A percentile compares a stretch with the other conserved stretches of the same genome.
phyloP scores from a whole-genome alignment of 1,140 invertebrate species.

The Druon quercuslanigerum region DNA sequence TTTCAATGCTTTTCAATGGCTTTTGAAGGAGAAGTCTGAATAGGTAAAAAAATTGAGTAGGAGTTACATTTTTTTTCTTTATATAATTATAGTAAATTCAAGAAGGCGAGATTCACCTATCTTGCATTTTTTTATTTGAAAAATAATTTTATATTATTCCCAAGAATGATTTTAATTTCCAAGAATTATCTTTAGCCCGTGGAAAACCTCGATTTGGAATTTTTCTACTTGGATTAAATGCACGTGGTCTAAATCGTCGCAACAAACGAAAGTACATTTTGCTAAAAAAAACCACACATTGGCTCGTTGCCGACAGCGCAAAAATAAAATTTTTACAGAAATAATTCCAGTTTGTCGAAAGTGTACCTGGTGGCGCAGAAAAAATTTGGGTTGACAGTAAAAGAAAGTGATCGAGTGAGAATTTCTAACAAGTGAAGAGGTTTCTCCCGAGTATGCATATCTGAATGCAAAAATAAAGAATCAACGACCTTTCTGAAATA shows the following conservation, averaged over 20 bases:
- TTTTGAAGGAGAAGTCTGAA: background rate
- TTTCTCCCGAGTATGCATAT: background rate
- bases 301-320: background rate
- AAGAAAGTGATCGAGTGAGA: background rate
- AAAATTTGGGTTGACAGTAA: background rate
- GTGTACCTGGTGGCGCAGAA: background rate
- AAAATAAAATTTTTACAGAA: constrained; percentile 15
- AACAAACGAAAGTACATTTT: background rate
- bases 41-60: too few species aligned
- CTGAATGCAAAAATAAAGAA: background rate
- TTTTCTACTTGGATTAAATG: background rate
- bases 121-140: too few species aligned
- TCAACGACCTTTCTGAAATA: background rate
- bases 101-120: too few species aligned
- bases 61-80: too few species aligned
- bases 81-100: too few species aligned
- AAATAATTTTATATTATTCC: too few species aligned
- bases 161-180: constrained; percentile 7
- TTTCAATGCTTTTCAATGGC: background rate
- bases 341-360: background rate
- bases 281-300: background rate
- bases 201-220: background rate
- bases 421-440: background rate
- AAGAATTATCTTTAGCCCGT: background rate
- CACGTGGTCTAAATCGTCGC: background rate